Evolutionary conservation across 2,113 vertebrate species (phyloP).

Genomic region (Nothobranchius furzeri): DNA sequence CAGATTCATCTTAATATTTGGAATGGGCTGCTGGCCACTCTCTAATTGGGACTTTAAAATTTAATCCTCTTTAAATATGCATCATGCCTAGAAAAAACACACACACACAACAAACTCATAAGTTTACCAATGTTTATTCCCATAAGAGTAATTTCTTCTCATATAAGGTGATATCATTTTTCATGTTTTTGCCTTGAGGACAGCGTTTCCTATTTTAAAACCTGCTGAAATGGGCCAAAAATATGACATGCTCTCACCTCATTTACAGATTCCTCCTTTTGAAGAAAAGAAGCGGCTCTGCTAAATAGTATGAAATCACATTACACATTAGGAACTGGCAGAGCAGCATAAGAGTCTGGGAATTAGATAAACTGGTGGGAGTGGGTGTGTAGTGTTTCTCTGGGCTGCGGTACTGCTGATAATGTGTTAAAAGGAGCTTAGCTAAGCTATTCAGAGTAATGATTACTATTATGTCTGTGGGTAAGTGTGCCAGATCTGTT

Average conservation of each 20-base stretch:
- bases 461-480: conserved; percentile 45
- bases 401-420: conserved; percentile 39
- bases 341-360: conserved; percentile 9
- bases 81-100: conserved; percentile 34
- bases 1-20: conserved; percentile 63
- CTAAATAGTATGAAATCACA: conserved; percentile 5
- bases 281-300: neutral
- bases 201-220: conserved; percentile 8
- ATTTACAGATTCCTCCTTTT: conserved; percentile 7
- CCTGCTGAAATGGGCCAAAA: conserved; percentile 18
- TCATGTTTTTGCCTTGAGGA: conserved; percentile 19
- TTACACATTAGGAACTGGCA: conserved; percentile 37
- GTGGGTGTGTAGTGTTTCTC: conserved; percentile 41
- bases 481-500: conserved; percentile 46
- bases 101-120: conserved; percentile 10
- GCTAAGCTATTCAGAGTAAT: conserved; percentile 48
- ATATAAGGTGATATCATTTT: conserved; percentile 18
- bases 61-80: conserved; percentile 61
- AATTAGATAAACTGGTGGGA: conserved; percentile 38
- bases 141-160: conserved; percentile 14
- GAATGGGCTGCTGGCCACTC: conserved; percentile 29
- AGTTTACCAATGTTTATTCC: conserved; percentile 11
- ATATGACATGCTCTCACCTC: conserved; percentile 5
- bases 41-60: conserved; percentile 56
- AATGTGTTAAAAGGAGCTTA: conserved; percentile 58